Percentiles rank a stretch among this genome's conserved stretches.
Evolutionary conservation across 2,113 vertebrate genomes (phyloP).

Genomic region (Oreochromis aureus): DNA sequence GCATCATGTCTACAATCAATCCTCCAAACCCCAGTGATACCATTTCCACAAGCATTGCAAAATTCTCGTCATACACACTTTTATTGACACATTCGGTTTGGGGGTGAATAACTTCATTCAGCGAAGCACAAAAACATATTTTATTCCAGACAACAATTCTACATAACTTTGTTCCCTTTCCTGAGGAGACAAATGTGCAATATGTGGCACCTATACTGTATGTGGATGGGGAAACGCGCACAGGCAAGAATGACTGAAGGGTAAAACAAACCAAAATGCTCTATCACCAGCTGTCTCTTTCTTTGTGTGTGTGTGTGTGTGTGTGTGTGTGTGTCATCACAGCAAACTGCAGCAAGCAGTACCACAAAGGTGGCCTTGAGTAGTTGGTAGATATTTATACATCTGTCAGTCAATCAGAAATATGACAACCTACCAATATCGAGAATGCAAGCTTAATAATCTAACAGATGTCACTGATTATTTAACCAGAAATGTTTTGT

Average conservation of each 20-base stretch:
- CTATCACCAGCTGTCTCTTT: background rate
- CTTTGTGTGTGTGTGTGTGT: background rate
- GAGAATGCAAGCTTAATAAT: background rate
- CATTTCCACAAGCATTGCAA: background rate
- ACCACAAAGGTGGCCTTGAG: background rate
- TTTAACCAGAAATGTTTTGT: background rate
- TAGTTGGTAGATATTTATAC: background rate
- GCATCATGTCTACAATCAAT: slow-evolving; percentile 11
- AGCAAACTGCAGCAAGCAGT: background rate
- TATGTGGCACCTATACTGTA: background rate
- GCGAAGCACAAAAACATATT: background rate
- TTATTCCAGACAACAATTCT: background rate
- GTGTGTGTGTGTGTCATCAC: background rate
- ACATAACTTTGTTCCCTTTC: background rate
- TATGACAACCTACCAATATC: background rate
- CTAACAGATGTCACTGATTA: background rate
- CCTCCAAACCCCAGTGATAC: background rate
- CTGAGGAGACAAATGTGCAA: background rate
- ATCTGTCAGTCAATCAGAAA: background rate
- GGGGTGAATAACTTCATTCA: background rate
- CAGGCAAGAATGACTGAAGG: background rate
- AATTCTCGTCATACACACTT: background rate
- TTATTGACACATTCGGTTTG: background rate
- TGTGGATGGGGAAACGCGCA: background rate
- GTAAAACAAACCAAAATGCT: background rate